phyloP scores from a whole-genome alignment of 2,113 vertebrate species.

The Jaculus jaculus region DNA sequence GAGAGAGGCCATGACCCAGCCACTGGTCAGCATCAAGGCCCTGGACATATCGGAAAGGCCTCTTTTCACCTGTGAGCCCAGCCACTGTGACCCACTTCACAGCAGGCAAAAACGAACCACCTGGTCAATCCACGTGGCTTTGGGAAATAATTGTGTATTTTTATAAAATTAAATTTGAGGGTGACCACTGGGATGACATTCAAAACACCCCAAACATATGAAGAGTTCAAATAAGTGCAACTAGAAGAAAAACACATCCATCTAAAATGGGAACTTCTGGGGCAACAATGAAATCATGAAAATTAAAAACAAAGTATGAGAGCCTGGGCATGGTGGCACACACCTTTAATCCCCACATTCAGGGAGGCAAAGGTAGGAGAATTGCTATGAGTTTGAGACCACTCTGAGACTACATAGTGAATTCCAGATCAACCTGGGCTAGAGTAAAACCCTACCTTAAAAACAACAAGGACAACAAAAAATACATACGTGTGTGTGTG shows the following conservation, averaged over 20 bases:
- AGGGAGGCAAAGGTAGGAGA: no score
- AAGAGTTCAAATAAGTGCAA: background rate
- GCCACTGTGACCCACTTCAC: background rate
- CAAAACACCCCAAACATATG: background rate
- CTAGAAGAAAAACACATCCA: background rate
- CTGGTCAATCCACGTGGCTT: background rate
- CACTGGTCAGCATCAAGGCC: background rate
- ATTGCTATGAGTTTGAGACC: no score
- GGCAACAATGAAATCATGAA: background rate
- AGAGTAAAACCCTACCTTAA: no score
- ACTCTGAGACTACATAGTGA: no score
- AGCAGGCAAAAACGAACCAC: background rate
- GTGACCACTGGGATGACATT: background rate
- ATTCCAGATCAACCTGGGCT: no score
- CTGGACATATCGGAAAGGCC: background rate
- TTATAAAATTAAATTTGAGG: background rate
- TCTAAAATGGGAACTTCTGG: background rate
- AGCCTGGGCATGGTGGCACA: no score
- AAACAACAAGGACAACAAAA: no score
- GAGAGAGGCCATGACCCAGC: background rate
- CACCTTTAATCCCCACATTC: no score
- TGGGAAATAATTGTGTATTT: background rate
- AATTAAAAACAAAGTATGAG: constrained; percentile 29
- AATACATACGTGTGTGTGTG: no score
- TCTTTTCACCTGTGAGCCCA: background rate